Evolutionary conservation across 2,888 invertebrate species (phyloP).

Genomic region (Quadriops clusia): DNA sequence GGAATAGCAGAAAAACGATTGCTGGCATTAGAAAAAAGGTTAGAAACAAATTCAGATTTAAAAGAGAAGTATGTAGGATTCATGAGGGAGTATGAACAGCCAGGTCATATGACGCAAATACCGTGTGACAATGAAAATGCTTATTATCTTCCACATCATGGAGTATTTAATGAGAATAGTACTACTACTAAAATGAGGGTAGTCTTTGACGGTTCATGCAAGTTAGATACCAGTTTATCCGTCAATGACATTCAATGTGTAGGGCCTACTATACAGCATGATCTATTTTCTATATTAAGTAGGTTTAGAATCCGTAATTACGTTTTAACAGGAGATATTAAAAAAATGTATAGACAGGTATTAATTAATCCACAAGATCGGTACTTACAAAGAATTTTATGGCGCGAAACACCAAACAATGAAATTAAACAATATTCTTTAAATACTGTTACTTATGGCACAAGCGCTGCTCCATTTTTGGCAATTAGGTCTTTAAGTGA

Average conservation of each 20-base stretch:
- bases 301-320: slow-evolving; percentile 16
- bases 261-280: slow-evolving; percentile 13
- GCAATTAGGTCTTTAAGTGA: not conserved
- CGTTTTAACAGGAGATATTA: slow-evolving; percentile 19
- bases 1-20: too few relatives aligned
- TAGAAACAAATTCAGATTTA: too few relatives aligned
- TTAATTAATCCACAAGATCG: slow-evolving; percentile 1
- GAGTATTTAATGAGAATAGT: slow-evolving; percentile 11
- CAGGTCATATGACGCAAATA: too few relatives aligned
- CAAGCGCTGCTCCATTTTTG: slow-evolving; percentile 5
- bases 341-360: slow-evolving; percentile 19
- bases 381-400: slow-evolving; percentile 5
- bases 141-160: slow-evolving; percentile 14
- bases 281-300: slow-evolving; percentile 10
- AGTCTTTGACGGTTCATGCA: slow-evolving; percentile 10
- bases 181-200: slow-evolving; percentile 12
- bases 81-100: too few relatives aligned
- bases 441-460: slow-evolving; percentile 7
- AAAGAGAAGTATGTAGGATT: too few relatives aligned
- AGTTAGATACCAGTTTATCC: slow-evolving; percentile 7
- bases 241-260: slow-evolving; percentile 10
- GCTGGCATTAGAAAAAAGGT: too few relatives aligned
- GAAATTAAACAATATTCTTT: not conserved
- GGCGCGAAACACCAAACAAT: not conserved
- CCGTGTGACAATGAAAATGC: too few relatives aligned